Percentiles rank a stretch among this genome's conserved stretches.
Evolutionary conservation across 2,888 invertebrate species (phyloP).

Genomic region (Sphinx pinastri): DNA sequence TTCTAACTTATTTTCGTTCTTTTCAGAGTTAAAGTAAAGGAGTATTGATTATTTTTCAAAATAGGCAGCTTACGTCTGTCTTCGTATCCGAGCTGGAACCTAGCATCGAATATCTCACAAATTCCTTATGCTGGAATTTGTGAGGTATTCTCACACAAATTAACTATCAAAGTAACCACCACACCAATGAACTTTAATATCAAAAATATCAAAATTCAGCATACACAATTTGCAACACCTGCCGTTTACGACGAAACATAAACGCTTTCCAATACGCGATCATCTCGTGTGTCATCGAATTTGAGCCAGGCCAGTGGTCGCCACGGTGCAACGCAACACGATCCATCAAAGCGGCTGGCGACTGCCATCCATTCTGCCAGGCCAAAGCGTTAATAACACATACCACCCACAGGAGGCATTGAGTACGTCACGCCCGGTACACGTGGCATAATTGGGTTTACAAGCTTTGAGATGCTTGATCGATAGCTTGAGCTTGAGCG

Average conservation of each 20-base stretch:
- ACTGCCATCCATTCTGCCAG: neutral
- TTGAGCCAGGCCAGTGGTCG: conserved; percentile 7
- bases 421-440: neutral
- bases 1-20: too few species aligned
- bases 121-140: too few species aligned
- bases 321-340: conserved; percentile 5
- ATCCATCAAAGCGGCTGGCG: neutral
- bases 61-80: too few species aligned
- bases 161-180: too few species aligned
- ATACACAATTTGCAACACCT: neutral
- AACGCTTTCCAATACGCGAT: neutral
- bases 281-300: conserved; percentile 13
- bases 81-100: too few species aligned
- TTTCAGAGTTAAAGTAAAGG: too few species aligned
- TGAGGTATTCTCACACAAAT: too few species aligned
- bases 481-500: neutral
- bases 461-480: neutral
- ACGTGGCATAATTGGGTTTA: neutral
- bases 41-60: too few species aligned
- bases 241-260: neutral
- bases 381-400: conserved; percentile 1
- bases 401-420: conserved; percentile 4
- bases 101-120: too few species aligned
- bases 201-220: too few species aligned
- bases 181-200: too few species aligned